Evolutionary conservation across 1,140 invertebrate genomes (phyloP), one percentile per base, ranked within the genome.

Genomic region (Laupala kohalensis): DNA sequence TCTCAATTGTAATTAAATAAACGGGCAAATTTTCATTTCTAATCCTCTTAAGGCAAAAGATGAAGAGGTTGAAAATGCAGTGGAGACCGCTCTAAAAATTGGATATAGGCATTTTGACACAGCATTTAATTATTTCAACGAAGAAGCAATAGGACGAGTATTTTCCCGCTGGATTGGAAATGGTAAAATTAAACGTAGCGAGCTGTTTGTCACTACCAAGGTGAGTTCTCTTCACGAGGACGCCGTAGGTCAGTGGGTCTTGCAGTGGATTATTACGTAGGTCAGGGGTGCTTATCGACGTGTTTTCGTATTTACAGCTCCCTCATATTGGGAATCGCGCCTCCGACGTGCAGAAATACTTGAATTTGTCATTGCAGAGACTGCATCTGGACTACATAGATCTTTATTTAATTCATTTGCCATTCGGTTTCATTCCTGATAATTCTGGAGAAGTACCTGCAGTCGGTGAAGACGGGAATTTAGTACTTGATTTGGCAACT

Each of bases 151-250:
- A 76, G 92, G 92, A 23, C 85, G 83, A 66, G 88, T 89, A 64
- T 80, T 94, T 13, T 88, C 90, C 76, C 84, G 87, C 78, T 92
- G 90, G 88, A 82, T 94, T 66, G 80, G 85, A 72, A 82, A 86
- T 64, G 89, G 89, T 25, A 82, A 79, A 75, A 81, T 92, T 4
- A 89, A 86, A 73, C 83, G 92, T 64, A 86, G 91, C 76, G 91
- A 94, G 28, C 80, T 95, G 25, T 95, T 92, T 79, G 84, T 95
- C 71, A 90, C 89, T 1, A 92, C 92, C 23, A 95, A 94, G 81
- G 85, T 92, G 80, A 82, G 82, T 23, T 13, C 19, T 24, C 63
- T 26, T 64, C 19, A 15, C n/a, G 23, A 15, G 13, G 23, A 12
- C 53, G 25, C 2, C 2, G 6, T 0, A 69, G 5, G 6, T 23